These are phyloP conservation scores for Lottia scabra DNA, from an alignment of 2,888 invertebrate species.

Conservation along the genomic window DNA sequence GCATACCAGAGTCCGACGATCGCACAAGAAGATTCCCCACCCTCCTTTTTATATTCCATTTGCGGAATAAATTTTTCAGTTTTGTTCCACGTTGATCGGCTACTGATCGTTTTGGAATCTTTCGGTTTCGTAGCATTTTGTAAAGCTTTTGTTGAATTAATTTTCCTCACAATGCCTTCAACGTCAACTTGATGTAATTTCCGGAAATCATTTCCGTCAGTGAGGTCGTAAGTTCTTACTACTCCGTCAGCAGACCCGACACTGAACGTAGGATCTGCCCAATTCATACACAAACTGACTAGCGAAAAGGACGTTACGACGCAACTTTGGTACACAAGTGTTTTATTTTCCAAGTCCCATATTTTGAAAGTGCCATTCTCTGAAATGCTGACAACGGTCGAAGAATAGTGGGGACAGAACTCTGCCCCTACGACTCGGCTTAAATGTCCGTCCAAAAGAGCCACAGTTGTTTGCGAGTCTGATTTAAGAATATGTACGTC, in stretches of 20 bases:
- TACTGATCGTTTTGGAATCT: slow-evolving; percentile 15
- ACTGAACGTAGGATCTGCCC: slow-evolving; percentile 49
- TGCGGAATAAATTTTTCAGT: not conserved
- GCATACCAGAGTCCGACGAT: slow-evolving; percentile 7
- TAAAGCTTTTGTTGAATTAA: not conserved
- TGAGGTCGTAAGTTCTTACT: slow-evolving; percentile 58
- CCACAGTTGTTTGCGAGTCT: slow-evolving; percentile 36
- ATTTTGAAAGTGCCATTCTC: slow-evolving; percentile 67
- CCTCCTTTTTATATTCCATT: not conserved
- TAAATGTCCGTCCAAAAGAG: slow-evolving; percentile 59
- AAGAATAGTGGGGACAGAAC: slow-evolving; percentile 63
- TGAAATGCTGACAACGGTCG: slow-evolving; percentile 60
- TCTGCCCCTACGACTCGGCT: slow-evolving; percentile 56
- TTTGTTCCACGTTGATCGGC: slow-evolving; percentile 7
- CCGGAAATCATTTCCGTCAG: slow-evolving; percentile 61
- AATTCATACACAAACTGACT: slow-evolving; percentile 60
- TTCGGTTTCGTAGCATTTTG: not conserved
- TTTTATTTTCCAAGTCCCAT: slow-evolving; percentile 55
- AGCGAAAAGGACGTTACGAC: slow-evolving; percentile 63
- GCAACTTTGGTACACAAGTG: slow-evolving; percentile 60
- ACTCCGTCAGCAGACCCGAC: slow-evolving; percentile 62
- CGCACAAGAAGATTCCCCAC: not conserved
- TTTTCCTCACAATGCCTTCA: slow-evolving; percentile 36
- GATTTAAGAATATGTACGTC: slow-evolving; percentile 55
- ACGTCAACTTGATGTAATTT: slow-evolving; percentile 58